Evolutionary conservation across 1,140 invertebrate species (phyloP).

Genomic region (Microvelia longipes): DNA sequence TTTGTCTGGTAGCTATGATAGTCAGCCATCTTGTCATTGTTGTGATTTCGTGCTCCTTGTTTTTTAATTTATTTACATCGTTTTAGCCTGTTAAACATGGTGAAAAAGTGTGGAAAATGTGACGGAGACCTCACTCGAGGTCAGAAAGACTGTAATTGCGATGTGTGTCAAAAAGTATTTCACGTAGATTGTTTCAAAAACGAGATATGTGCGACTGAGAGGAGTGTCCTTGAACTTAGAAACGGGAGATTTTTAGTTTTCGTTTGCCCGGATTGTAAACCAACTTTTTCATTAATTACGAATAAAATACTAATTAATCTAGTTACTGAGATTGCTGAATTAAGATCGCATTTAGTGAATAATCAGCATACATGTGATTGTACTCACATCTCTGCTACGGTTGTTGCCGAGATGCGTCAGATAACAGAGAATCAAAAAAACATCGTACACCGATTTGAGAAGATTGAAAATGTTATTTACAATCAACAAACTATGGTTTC

Average conservation of each 20-base stretch:
- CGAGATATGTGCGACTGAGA: neutral
- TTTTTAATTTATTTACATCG: neutral
- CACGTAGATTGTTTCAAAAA: neutral
- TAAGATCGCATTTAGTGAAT: neutral
- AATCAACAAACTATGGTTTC: neutral
- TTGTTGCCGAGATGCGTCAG: neutral
- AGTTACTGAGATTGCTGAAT: neutral
- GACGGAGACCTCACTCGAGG: neutral
- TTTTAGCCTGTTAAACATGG: neutral
- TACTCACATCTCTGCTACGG: neutral
- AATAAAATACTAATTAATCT: neutral
- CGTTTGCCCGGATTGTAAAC: neutral
- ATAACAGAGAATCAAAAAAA: neutral
- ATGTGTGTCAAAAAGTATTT: neutral
- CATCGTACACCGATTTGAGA: neutral
- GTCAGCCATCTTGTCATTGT: no score
- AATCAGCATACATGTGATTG: neutral
- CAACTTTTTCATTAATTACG: neutral
- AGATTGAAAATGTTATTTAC: neutral
- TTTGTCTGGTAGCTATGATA: no score
- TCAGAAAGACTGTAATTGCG: neutral
- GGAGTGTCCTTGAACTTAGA: neutral
- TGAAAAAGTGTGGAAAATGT: neutral
- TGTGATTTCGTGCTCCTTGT: neutral
- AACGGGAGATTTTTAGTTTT: neutral